Percentiles rank a stretch among this genome's conserved stretches.
phyloP scores from a whole-genome alignment of 2,797 vertebrate species.

The Thaleichthys pacificus region DNA sequence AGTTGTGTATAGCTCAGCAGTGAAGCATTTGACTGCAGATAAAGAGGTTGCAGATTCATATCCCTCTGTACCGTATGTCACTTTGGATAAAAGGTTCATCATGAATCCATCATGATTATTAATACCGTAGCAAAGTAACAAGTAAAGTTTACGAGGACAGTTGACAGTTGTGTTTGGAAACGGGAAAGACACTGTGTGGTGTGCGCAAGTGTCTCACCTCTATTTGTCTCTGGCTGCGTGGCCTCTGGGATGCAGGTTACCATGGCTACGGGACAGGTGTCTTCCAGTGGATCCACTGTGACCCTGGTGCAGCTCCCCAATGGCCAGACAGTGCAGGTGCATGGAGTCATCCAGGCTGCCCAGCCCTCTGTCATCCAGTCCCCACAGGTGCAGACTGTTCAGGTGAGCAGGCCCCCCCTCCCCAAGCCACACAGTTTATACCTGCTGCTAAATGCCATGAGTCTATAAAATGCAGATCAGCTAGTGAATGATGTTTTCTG shows the following conservation, averaged over 20 bases:
- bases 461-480: no score
- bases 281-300: conserved; percentile 87
- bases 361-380: conserved; percentile 99
- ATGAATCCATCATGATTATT: no score
- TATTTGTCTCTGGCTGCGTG: not conserved
- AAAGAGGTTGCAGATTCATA: no score
- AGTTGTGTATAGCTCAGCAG: no score
- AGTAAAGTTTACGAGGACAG: no score
- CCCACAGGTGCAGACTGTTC: conserved; percentile 95
- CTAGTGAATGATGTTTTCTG: not conserved
- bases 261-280: conserved; percentile 87
- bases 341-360: conserved; percentile 97
- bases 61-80: no score
- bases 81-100: no score
- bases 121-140: no score
- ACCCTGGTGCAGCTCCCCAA: conserved; percentile 97
- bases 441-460: no score
- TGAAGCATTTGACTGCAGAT: no score
- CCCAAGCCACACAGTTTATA: not conserved
- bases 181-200: not conserved
- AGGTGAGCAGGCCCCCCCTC: conserved; percentile 73
- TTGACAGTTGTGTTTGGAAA: not conserved
- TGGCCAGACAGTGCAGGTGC: conserved; percentile 97
- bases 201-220: not conserved
- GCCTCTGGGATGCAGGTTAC: conserved; percentile 78